Base-by-base conservation (phyloP, 2,113 vertebrate genomes). In the Elephas maximus region DNA sequence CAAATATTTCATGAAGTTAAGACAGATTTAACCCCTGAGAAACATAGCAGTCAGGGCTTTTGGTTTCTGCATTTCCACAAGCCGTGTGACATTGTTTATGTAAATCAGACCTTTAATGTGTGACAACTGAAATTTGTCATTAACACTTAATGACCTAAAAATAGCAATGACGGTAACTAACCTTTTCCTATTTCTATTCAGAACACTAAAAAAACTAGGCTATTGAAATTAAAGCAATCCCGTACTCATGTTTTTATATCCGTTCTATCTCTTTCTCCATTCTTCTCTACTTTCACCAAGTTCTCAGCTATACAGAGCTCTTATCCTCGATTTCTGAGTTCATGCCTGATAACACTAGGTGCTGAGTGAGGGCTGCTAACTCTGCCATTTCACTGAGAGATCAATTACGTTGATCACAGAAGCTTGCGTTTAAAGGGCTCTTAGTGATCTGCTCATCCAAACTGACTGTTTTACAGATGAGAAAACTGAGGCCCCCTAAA, bases 401-500 rank as follows among this genome's bases (percentile, higher is more conserved):
- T 88, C 53, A 48, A 18, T 84, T 73, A 8, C 30, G 15, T 33
- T 74, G 79, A 90, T 91, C 78, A 10, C 44, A 48, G 88, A 77
- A 69, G 81, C 92, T 78, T 41, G 48, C 44, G 62, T 33, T 71
- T 2, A 76, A 95, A 93, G 90, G 88, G 73, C 41, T 90, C 53
- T 79, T 94, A 41, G 74, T 86, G 92, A 95, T 91, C 83, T 93
- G 95, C 51, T 73, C 63, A 80, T 79, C n/a, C 74, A 85, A 85
- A 26, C 21, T 86, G 45, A 96, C 76, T 51, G 89, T 98, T 97
- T 98, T 97, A 97, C 98, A 98, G 97, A 98, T 97, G 97, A 98
- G 93, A 98, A 97, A 98, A 96, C 97, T 98, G 97, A 98, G 97
- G 98, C 96, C 95, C 90, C 90, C 81, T n/a, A n/a, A 69, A 57